phyloP scores from a whole-genome alignment of 1,140 invertebrate genomes.

The Tachypleus tridentatus region DNA sequence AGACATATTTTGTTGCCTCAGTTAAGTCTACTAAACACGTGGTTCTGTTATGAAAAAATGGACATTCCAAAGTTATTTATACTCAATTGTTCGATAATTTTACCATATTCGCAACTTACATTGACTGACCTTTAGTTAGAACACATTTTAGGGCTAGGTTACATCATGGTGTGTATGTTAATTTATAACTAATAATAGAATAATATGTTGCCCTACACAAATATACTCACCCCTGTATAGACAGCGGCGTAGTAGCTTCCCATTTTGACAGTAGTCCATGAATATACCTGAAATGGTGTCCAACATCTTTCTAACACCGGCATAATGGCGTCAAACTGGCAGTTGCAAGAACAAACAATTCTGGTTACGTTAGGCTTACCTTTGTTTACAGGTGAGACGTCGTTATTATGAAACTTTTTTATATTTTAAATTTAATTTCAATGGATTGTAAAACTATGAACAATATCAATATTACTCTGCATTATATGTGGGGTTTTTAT shows the following conservation, averaged over 20 bases:
- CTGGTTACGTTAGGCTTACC: too few relatives aligned
- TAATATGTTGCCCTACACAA: background rate
- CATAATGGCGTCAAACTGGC: too few relatives aligned
- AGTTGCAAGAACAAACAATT: too few relatives aligned
- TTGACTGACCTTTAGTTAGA: background rate
- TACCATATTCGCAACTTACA: background rate
- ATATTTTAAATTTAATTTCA: too few relatives aligned
- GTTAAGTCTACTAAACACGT: background rate
- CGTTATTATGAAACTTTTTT: too few relatives aligned
- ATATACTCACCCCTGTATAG: constrained; percentile 15
- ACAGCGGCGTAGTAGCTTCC: constrained; percentile 20
- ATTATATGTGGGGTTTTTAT: too few relatives aligned
- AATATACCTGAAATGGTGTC: too few relatives aligned
- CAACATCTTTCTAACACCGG: too few relatives aligned
- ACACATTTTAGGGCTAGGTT: background rate
- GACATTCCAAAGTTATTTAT: background rate
- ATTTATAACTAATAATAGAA: background rate
- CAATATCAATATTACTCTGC: too few relatives aligned
- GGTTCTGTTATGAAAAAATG: background rate
- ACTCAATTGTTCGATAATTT: background rate
- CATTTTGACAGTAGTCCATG: too few relatives aligned
- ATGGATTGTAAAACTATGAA: too few relatives aligned
- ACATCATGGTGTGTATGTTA: background rate
- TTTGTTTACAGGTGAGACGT: too few relatives aligned
- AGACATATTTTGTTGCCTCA: background rate